Percentiles rank a stretch among this genome's conserved stretches.
Conservation (phyloP, 2,113 vertebrate species). For the Chauna torquata region DNA sequence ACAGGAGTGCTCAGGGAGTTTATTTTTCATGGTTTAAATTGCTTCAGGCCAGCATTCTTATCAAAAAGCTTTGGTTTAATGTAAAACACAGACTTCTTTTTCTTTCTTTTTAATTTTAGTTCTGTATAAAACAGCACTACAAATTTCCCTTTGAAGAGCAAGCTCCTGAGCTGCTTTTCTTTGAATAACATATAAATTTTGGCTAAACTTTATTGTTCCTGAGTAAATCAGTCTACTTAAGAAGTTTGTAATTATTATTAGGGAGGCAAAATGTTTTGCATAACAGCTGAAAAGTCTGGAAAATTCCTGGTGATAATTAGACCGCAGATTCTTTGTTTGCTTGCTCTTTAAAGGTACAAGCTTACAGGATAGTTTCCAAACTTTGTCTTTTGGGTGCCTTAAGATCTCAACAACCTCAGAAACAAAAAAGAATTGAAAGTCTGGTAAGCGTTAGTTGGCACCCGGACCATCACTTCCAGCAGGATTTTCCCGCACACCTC, state of each 20-base stretch:
- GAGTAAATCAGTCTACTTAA: conserved; percentile 69
- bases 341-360: conserved; percentile 41
- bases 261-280: conserved; percentile 52
- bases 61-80: conserved; percentile 76
- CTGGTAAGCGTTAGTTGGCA: conserved; percentile 27
- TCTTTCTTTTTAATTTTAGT: conserved; percentile 65
- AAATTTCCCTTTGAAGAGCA: conserved; percentile 57
- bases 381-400: conserved; percentile 6
- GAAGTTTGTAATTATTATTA: conserved; percentile 72
- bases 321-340: conserved; percentile 43
- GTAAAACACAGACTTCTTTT: conserved; percentile 71
- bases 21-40: conserved; percentile 86
- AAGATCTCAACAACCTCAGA: not conserved
- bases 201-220: conserved; percentile 58
- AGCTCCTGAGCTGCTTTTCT: conserved; percentile 50
- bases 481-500: not conserved
- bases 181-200: conserved; percentile 59
- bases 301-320: conserved; percentile 60
- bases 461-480: not conserved
- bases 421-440: conserved; percentile 43
- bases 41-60: conserved; percentile 80
- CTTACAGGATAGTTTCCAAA: conserved; percentile 51
- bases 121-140: conserved; percentile 44
- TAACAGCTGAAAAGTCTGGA: conserved; percentile 50
- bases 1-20: conserved; percentile 80